Conservation (phyloP, 2,113 vertebrate genomes). For the Nibea albiflora region DNA sequence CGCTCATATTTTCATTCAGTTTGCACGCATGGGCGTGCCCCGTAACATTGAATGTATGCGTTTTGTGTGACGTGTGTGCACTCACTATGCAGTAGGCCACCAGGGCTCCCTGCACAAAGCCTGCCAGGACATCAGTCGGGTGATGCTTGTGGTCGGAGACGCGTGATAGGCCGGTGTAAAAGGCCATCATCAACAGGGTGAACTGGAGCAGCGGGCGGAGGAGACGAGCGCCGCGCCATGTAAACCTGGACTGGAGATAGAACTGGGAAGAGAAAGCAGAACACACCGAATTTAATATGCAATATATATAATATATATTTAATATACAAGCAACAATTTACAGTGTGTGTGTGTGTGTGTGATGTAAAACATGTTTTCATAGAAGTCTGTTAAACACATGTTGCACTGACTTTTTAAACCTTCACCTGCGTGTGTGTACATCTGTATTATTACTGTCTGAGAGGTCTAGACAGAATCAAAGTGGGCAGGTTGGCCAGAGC, state of each 20-base stretch:
- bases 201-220: slow-evolving; percentile 96
- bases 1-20: not conserved
- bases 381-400: slow-evolving; percentile 9
- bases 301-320: no score
- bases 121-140: slow-evolving; percentile 93
- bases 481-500: slow-evolving; percentile 33
- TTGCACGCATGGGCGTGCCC: not conserved
- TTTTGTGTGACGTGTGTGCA: slow-evolving; percentile 6
- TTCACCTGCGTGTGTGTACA: slow-evolving; percentile 52
- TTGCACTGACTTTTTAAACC: slow-evolving; percentile 41
- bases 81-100: slow-evolving; percentile 88
- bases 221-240: slow-evolving; percentile 95
- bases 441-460: slow-evolving; percentile 45
- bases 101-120: slow-evolving; percentile 94
- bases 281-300: not conserved
- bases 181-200: slow-evolving; percentile 97
- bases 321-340: no score
- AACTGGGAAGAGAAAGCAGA: slow-evolving; percentile 82
- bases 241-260: slow-evolving; percentile 96
- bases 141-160: slow-evolving; percentile 98
- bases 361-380: slow-evolving; percentile 9
- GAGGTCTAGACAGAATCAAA: slow-evolving; percentile 68
- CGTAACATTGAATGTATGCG: not conserved
- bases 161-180: slow-evolving; percentile 95
- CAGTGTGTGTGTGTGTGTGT: not conserved